phyloP scores from a whole-genome alignment of 2,113 vertebrate species.

The Onychostoma macrolepis region DNA sequence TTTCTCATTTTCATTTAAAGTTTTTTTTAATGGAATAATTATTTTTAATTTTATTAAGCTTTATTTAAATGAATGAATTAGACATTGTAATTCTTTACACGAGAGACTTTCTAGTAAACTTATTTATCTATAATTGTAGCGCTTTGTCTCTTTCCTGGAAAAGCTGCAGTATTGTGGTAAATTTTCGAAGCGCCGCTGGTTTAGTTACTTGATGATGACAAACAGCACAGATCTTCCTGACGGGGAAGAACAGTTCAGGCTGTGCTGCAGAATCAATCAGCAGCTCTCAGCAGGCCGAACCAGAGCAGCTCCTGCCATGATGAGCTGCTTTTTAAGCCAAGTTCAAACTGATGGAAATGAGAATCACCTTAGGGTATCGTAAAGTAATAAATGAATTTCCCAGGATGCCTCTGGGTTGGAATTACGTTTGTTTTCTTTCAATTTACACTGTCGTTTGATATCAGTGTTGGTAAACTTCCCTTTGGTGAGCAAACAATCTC shows the following conservation, averaged over 20 bases:
- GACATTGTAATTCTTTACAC: neutral
- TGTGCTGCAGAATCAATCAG: neutral
- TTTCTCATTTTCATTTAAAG: neutral
- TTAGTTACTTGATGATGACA: neutral
- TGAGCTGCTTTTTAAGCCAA: neutral
- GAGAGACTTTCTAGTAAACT: neutral
- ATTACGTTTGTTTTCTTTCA: neutral
- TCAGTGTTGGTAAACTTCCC: neutral
- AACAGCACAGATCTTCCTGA: neutral
- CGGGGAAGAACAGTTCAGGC: neutral
- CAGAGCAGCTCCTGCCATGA: neutral
- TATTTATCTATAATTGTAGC: neutral
- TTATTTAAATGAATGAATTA: neutral
- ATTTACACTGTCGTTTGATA: neutral
- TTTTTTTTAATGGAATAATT: neutral
- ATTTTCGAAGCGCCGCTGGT: neutral
- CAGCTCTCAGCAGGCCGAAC: neutral
- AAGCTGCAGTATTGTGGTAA: neutral
- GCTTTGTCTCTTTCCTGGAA: neutral
- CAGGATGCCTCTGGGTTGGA: conserved; percentile 14
- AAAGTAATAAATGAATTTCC: conserved; percentile 9
- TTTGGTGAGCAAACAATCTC: neutral
- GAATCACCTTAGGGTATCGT: conserved; percentile 14
- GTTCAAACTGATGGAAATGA: neutral
- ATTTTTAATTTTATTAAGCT: neutral